Conservation (phyloP, 1,140 invertebrate genomes). For the Caerostris darwini region DNA sequence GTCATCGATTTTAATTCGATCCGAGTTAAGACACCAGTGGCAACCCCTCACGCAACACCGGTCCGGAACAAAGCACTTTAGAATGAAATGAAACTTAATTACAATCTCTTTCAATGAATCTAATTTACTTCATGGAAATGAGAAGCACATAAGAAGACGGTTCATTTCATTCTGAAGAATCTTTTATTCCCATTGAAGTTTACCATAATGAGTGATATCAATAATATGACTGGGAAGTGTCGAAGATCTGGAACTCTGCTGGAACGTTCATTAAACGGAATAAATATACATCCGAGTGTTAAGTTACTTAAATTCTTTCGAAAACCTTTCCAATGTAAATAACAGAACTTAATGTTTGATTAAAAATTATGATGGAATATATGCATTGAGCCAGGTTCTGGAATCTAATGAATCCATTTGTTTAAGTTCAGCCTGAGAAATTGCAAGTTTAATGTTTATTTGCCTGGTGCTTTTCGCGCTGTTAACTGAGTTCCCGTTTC, state of each 20-base stretch:
- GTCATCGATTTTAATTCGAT: no score
- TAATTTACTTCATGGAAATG: background rate
- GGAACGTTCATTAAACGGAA: background rate
- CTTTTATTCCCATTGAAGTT: background rate
- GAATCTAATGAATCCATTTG: background rate
- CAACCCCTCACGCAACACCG: background rate
- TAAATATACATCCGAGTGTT: background rate
- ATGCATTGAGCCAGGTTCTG: background rate
- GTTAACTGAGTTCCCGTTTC: background rate
- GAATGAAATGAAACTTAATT: background rate
- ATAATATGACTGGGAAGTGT: background rate
- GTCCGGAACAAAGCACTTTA: background rate
- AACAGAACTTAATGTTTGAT: background rate
- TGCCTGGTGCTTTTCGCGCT: background rate
- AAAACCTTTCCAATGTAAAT: background rate
- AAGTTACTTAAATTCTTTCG: background rate
- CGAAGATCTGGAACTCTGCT: background rate
- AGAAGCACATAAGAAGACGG: background rate
- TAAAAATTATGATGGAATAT: conserved; percentile 29
- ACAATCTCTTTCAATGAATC: background rate
- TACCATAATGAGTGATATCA: background rate
- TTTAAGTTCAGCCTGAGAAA: conserved; percentile 12
- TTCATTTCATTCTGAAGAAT: background rate
- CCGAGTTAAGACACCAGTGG: no score
- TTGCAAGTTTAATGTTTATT: conserved; percentile 2